Evolutionary conservation across 2,113 vertebrate species (phyloP), one percentile per base, ranked within the genome.

Genomic region (Eulacestoma nigropectus): DNA sequence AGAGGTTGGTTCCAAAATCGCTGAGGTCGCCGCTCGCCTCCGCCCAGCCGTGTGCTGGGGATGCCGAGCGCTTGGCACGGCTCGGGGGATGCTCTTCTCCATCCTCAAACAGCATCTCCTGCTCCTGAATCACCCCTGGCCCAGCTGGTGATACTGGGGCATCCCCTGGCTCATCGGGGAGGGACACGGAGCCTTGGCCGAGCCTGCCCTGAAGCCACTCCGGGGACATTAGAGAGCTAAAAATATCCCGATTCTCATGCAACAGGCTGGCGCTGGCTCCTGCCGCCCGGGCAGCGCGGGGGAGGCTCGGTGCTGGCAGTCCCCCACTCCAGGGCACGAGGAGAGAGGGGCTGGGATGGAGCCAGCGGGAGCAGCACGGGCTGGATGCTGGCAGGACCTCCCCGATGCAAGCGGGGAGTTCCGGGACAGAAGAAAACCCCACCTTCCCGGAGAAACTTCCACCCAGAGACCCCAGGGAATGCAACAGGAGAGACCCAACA

Each of bases 171-270:
- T 50, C 59, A 3, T 5, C 1, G 7, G 29, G 67, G 49, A 84
- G 29, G 52, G 82, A 87, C 87, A 26, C n/a, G 7, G 73, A 81
- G 73, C 67, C 67, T 74, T 4, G 8, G 73, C 81, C 4, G 56
- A 79, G 89, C 74, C 84, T 68, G 84, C 5, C 52, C 87, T 3
- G 57, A 50, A 81, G 87, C 80, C 68, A 7, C 39, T 6, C 37
- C 3, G 44, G 89, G 86, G 55, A 91, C 76, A 70, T 88, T 33
- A 75, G 5, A 27, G 74, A 68, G 93, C 91, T 94, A 97, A 95
- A 97, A 96, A 96, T 95, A 96, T 84, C 89, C 18, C 52, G 1
- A 50, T 35, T 67, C 56, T n/a, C 88, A 47, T 42, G 91, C 92
- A 95, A 94, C 92, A 90, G 95, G 92, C 82, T 77, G 93, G 87